Evolutionary conservation across 2,113 vertebrate species (phyloP).

Genomic region (Calidris pygmaea): DNA sequence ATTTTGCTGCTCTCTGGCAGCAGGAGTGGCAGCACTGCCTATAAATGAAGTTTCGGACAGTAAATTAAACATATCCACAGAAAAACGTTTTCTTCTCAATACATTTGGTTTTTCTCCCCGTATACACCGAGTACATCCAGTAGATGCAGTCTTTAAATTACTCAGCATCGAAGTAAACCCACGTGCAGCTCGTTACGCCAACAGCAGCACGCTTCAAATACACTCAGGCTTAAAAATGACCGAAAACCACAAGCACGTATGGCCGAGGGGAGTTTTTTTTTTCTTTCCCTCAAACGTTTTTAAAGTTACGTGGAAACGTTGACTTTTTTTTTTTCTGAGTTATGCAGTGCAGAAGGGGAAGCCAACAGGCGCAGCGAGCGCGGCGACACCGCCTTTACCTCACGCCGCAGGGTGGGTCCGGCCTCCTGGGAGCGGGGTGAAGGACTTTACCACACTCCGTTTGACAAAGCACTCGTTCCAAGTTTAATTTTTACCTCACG

Average conservation of each 20-base stretch:
- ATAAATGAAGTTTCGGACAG: neutral
- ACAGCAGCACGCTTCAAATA: rapidly evolving
- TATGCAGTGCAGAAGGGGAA: rapidly evolving
- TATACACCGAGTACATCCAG: rapidly evolving
- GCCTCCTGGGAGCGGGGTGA: rapidly evolving
- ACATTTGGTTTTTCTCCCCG: neutral
- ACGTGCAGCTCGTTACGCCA: rapidly evolving
- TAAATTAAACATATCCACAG: neutral
- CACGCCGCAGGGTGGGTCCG: rapidly evolving
- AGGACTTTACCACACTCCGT: rapidly evolving
- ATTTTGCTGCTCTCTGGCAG: neutral
- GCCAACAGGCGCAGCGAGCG: rapidly evolving
- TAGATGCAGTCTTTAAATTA: neutral
- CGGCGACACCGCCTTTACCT: rapidly evolving
- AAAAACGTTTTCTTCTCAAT: neutral
- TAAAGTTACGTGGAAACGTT: rapidly evolving
- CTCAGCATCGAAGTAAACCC: neutral
- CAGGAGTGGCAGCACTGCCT: neutral
- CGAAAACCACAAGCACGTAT: rapidly evolving
- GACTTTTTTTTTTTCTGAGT: rapidly evolving
- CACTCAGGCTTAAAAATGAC: rapidly evolving
- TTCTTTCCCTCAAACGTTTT: neutral
- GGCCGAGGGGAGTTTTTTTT: rapidly evolving
- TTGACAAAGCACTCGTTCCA: rapidly evolving
- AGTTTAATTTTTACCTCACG: rapidly evolving